Conservation (phyloP, 92 coral and sea anemone species). For the Nematostella vectensis region DNA sequence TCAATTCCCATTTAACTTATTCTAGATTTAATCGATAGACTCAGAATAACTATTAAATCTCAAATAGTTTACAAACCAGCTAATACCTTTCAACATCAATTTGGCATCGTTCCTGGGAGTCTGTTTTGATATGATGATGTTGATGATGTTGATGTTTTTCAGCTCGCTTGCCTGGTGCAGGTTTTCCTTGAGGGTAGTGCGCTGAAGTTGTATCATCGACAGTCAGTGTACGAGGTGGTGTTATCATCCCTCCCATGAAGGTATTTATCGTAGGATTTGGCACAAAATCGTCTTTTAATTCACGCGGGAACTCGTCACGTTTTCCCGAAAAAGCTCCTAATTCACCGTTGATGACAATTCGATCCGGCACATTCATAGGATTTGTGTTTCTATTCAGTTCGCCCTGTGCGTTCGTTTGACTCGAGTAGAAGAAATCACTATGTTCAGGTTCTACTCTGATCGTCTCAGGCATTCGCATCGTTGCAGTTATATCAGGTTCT, state of each 20-base stretch:
- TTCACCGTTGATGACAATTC: conserved; percentile 59
- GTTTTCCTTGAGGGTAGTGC: conserved; percentile 55
- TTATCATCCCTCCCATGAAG: conserved; percentile 79
- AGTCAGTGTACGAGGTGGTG: conserved; percentile 91
- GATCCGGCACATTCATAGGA: conserved; percentile 84
- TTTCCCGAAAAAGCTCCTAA: conserved; percentile 39
- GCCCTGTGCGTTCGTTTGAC: conserved; percentile 13
- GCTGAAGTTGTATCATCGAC: conserved; percentile 88
- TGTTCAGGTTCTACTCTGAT: conserved; percentile 58
- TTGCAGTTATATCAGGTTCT: conserved; percentile 41
- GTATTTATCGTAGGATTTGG: conserved; percentile 1
- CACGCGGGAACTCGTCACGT: conserved; percentile 50
- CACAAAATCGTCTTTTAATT: conserved; percentile 50
- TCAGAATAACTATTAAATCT: no score
- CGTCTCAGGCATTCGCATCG: conserved; percentile 71
- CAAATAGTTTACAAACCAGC: no score
- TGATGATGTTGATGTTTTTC: no score
- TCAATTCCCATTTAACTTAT: no score
- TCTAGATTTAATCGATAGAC: no score
- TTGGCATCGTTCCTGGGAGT: no score
- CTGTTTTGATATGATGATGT: no score
- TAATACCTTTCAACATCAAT: conserved; percentile 60
- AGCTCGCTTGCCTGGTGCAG: no score
- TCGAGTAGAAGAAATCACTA: conserved; percentile 11
- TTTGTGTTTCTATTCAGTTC: conserved; percentile 12